Evolutionary conservation across 1,140 invertebrate species (phyloP).

Genomic region (Odontomachus brunneus): DNA sequence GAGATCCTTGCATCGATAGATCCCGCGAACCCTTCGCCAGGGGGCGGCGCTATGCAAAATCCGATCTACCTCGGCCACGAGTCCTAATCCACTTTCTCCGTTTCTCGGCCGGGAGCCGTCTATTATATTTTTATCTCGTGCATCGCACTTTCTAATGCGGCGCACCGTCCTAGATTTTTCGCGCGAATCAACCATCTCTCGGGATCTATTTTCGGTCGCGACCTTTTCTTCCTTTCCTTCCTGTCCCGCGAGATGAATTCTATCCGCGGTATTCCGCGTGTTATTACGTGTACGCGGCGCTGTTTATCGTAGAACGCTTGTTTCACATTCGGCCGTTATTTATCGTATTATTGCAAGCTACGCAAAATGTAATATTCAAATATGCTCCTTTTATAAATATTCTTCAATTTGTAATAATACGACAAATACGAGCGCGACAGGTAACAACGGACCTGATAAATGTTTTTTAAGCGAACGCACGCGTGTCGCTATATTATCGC

Average conservation of each 20-base stretch:
- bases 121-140: slow-evolving; percentile 49
- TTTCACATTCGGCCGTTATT: slow-evolving; percentile 26
- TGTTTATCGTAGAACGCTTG: slow-evolving; percentile 39
- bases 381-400: slow-evolving; percentile 35
- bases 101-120: slow-evolving; percentile 33
- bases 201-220: slow-evolving; percentile 28
- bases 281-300: slow-evolving; percentile 34
- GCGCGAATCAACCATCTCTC: slow-evolving; percentile 38
- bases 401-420: slow-evolving; percentile 57
- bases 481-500: slow-evolving; percentile 33
- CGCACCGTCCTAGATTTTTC: slow-evolving; percentile 24
- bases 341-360: slow-evolving; percentile 48
- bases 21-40: slow-evolving; percentile 16
- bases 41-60: slow-evolving; percentile 49
- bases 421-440: slow-evolving; percentile 14
- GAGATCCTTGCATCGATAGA: slow-evolving; percentile 45
- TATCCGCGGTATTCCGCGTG: slow-evolving; percentile 11
- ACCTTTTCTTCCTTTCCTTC: slow-evolving; percentile 1
- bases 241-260: slow-evolving; percentile 26
- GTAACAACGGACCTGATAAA: background rate
- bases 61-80: slow-evolving; percentile 20
- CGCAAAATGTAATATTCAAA: slow-evolving; percentile 55
- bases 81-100: slow-evolving; percentile 56
- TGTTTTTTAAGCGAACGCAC: slow-evolving; percentile 16
- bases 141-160: slow-evolving; percentile 54